Evolutionary conservation across 2,113 vertebrate genomes (phyloP).

Genomic region (Myotis yumanensis): DNA sequence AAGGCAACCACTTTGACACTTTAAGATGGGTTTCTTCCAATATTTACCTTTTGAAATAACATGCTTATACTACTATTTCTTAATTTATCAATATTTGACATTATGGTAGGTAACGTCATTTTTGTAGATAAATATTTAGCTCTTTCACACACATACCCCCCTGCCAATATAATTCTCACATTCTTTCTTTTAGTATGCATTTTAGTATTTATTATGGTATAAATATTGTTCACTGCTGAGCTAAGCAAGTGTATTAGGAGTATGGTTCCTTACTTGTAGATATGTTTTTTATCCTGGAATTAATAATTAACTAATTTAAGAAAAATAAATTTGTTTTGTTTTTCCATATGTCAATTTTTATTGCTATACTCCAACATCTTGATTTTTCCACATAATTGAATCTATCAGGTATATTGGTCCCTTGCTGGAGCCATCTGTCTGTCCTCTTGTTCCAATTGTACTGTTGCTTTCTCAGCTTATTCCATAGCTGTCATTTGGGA

Average conservation of each 20-base stretch:
- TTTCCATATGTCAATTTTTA: neutral
- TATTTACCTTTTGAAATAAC: conserved; percentile 18
- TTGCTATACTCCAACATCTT: neutral
- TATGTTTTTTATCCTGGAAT: neutral
- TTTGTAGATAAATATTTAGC: neutral
- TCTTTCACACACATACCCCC: neutral
- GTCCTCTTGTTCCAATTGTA: neutral
- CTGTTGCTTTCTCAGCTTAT: neutral
- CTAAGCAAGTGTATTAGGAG: neutral
- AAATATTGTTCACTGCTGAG: neutral
- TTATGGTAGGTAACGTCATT: neutral
- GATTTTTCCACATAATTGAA: neutral
- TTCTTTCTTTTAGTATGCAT: neutral
- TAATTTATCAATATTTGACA: neutral
- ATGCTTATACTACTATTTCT: neutral
- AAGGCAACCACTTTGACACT: neutral
- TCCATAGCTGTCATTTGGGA: neutral
- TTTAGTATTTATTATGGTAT: conserved; percentile 32
- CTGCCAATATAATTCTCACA: neutral
- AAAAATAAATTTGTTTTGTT: neutral
- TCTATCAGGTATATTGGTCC: neutral
- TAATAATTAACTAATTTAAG: conserved; percentile 34
- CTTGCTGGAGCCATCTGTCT: neutral
- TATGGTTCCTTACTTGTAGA: neutral
- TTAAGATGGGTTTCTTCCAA: neutral